Evolutionary conservation across 2,113 vertebrate genomes (phyloP), one percentile per base, ranked within the genome.

Genomic region (Myotis yumanensis): DNA sequence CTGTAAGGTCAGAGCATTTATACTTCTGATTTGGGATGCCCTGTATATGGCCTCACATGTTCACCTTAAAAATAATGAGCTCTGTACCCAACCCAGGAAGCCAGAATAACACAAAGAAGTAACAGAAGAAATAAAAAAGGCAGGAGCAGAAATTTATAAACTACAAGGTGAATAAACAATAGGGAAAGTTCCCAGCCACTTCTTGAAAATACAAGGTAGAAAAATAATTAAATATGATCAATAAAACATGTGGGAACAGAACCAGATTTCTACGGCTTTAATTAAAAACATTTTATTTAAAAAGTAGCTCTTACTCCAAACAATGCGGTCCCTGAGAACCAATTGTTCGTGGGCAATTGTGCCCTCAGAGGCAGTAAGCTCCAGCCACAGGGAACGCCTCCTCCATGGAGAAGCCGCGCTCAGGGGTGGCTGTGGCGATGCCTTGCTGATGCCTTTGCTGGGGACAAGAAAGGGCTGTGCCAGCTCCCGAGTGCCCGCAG

Each of bases 401-500:
- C 2, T 86, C 17, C 16, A 69, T 43, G 18, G 71, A 11, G 28
- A 84, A 52, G 35, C 15, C 46, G 11, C 46, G 10, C 54, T 54
- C 37, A 20, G 11, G 20, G 2, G 16, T 48, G 48, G 15, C 48
- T 35, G 20, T 37, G 48, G 48, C 48, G 35, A 11, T 48, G 59
- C 30, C 16, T 66, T 52, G 37, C 18, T 43, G 54, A 52, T 5
- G 25, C 18, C 20, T 69, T 76, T 18, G 4, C 35, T 2, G 0
- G 10, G 40, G 30, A 77, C 14, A 25, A 46, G 11, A 72, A 28
- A 62, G 15, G 69, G 32, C 32, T 20, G 28, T 23, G 35, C 88
- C 22, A 51, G 51, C 11, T 76, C 10, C 14, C 0, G 1, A 28
- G 37, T 1, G 1, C 9, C 22, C 0, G 1, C 20, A 20, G 18